phyloP scores from a whole-genome alignment of 2,113 vertebrate species.

The Channa argus region DNA sequence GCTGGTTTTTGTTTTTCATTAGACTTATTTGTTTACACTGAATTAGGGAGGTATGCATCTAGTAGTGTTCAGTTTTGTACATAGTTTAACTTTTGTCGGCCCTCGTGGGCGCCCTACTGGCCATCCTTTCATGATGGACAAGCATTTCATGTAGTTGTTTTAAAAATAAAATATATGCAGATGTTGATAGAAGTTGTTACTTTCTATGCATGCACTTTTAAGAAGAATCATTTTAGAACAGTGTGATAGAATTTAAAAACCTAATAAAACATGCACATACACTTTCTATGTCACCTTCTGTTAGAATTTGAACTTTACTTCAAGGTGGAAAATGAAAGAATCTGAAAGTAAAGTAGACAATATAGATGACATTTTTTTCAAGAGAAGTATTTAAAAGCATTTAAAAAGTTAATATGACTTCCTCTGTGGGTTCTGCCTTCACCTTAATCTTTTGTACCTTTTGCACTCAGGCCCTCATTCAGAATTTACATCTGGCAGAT shows the following conservation, averaged over 20 bases:
- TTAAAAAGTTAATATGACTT: constrained; percentile 18
- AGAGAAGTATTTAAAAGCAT: neutral
- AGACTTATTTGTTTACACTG: too few species aligned
- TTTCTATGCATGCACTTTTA: neutral
- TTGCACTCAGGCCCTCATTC: constrained; percentile 50
- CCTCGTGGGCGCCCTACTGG: too few species aligned
- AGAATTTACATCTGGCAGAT: constrained; percentile 62
- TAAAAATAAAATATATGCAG: too few species aligned
- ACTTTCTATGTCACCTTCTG: constrained; percentile 45
- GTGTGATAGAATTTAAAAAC: constrained; percentile 14
- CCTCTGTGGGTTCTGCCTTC: neutral
- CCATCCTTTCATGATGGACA: too few species aligned
- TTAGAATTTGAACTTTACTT: constrained; percentile 28
- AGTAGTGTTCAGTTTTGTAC: too few species aligned
- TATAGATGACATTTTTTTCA: constrained; percentile 4
- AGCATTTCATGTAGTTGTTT: too few species aligned
- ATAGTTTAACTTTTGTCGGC: too few species aligned
- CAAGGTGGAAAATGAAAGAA: constrained; percentile 12
- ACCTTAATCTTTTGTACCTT: constrained; percentile 40
- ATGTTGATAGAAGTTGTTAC: too few species aligned
- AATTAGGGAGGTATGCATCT: too few species aligned
- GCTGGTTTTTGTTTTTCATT: too few species aligned
- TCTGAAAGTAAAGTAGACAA: constrained; percentile 33
- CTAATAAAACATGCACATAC: constrained; percentile 10
- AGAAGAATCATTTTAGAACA: constrained; percentile 21